Base-by-base conservation (phyloP, 2,113 vertebrate species). In the Pithys albifrons region DNA sequence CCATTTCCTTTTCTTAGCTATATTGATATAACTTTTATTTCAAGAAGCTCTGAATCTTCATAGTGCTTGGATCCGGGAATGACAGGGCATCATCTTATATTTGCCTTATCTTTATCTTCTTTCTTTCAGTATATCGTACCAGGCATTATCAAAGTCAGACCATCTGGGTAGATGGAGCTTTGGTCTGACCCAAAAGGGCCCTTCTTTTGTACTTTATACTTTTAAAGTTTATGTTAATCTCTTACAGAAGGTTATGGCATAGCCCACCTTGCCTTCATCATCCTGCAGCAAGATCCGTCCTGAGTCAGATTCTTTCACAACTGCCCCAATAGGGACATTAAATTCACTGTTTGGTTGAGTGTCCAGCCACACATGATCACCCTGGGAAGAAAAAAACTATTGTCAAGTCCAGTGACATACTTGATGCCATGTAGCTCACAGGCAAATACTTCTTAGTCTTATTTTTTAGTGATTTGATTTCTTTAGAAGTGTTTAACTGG, bases 301-400 rank as follows among this genome's bases (percentile, higher is more conserved):
- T 4, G 98, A 98, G 51, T 98, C 98, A 11, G 98, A 98, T 45
- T 99, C 97, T 72, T 97, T 98, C 78, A 99, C 98, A 92, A 99
- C 95, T 17, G 99, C 99, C 28, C 99, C 99, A 0, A 99, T 98
- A 6, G 99, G 98, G 59, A 99, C 98, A 18, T 61, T 84, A 39
- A 84, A 97, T 88, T 98, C 94, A 69, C 89, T 88, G 12, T 93
- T 97, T 4, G 37, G 33, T 41, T 97, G 91, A 7, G 97, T 71
- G 39, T 99, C 98, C 95, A 99, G 95, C 99, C 99, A 99, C 33
- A 99, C 98, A 55, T 98, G 98, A 91, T 99, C 99, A 45, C 99
- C 99, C 99, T 99, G 80, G 64, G 64, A 49, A 91, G 51, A 84
- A 83, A 87, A 66, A 62, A 65, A 17, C 23, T 77, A 4, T 19